phyloP scores from a whole-genome alignment of 2,888 invertebrate species.

The Dynastes tityus region DNA sequence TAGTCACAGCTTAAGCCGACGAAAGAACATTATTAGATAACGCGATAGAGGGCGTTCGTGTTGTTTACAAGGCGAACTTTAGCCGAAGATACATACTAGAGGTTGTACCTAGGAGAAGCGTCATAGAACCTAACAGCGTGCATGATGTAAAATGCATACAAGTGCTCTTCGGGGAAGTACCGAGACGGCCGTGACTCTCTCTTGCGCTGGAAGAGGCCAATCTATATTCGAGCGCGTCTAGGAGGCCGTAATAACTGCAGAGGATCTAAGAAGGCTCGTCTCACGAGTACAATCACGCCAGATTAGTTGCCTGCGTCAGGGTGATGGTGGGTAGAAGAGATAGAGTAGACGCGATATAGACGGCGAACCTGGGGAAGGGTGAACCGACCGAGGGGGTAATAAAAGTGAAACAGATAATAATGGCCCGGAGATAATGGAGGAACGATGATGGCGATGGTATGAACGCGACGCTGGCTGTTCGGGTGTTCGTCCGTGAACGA shows the following conservation, averaged over 20 bases:
- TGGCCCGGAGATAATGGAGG: conserved; percentile 64
- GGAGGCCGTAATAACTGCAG: conserved; percentile 62
- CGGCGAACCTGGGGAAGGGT: conserved; percentile 52
- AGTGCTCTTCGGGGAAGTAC: conserved; percentile 54
- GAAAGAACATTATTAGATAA: background rate
- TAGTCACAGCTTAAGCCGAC: background rate
- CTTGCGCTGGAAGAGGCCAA: conserved; percentile 59
- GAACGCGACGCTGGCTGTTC: conserved; percentile 53
- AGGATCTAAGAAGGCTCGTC: conserved; percentile 59
- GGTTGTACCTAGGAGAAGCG: background rate
- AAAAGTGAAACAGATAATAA: conserved; percentile 64
- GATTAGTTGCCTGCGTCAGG: conserved; percentile 62
- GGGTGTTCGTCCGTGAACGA: conserved; percentile 41
- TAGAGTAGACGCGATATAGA: conserved; percentile 26
- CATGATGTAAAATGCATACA: conserved; percentile 52
- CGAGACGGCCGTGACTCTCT: conserved; percentile 55
- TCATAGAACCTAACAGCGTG: conserved; percentile 24
- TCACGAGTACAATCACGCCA: conserved; percentile 64
- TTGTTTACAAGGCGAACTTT: background rate
- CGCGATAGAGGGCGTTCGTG: background rate
- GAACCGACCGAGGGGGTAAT: conserved; percentile 55
- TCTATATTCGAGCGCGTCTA: conserved; percentile 61
- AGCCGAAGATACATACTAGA: background rate
- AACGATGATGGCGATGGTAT: conserved; percentile 63
- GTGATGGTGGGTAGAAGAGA: conserved; percentile 29